phyloP scores from a whole-genome alignment of 2,888 invertebrate species.

The Mesorhabditis sp. region DNA sequence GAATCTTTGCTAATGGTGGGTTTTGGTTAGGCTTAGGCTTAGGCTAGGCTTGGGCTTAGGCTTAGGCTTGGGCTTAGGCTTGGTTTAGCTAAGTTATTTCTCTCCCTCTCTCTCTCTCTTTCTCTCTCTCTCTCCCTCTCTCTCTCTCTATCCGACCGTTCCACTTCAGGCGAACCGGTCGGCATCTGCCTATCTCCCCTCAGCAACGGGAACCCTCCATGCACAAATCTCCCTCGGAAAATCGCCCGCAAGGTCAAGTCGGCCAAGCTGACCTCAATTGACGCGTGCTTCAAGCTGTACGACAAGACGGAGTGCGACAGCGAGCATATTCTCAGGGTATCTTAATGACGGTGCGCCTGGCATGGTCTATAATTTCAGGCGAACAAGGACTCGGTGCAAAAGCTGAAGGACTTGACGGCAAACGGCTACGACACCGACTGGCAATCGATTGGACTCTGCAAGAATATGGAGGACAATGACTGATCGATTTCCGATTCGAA shows the following conservation, averaged over 20 bases:
- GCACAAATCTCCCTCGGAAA: slow-evolving; percentile 3
- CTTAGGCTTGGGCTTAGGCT: too few relatives aligned
- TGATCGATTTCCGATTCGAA: not conserved
- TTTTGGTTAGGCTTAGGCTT: not conserved
- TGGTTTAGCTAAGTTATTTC: too few relatives aligned
- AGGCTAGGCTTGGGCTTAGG: too few relatives aligned
- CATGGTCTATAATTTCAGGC: not conserved
- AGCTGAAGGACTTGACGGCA: not conserved
- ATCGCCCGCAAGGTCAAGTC: not conserved
- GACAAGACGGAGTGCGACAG: slow-evolving; percentile 5
- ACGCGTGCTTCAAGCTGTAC: slow-evolving; percentile 2
- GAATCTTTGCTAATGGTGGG: slow-evolving; percentile 2
- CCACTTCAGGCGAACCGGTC: not conserved
- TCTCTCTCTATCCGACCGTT: not conserved
- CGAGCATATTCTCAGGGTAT: not conserved
- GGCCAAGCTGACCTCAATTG: slow-evolving; percentile 3
- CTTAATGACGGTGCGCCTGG: not conserved
- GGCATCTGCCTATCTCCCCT: not conserved
- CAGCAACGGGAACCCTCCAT: not conserved
- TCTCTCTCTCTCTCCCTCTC: too few relatives aligned
- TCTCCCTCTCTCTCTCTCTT: too few relatives aligned
- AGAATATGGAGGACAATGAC: slow-evolving; percentile 6
- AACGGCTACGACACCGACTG: not conserved
- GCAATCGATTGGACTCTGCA: slow-evolving; percentile 4
- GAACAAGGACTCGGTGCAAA: not conserved